A percentile compares a stretch with the other conserved stretches of the same genome.
phyloP scores from a whole-genome alignment of 2,888 invertebrate genomes.

The Homarus gammarus region DNA sequence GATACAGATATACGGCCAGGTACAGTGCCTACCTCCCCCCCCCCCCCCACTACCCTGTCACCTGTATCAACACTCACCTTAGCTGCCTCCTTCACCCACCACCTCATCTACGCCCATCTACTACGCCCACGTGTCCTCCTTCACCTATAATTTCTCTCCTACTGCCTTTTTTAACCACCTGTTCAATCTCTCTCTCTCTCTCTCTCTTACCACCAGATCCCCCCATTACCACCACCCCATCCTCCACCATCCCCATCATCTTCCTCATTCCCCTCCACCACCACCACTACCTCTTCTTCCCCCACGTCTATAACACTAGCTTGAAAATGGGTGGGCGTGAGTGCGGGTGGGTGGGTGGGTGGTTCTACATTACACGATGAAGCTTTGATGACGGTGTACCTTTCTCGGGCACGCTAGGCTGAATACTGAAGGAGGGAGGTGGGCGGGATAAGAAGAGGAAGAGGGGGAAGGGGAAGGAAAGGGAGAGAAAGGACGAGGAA shows the following conservation, averaged over 20 bases:
- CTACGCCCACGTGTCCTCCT: neutral
- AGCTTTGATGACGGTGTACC: too few species aligned
- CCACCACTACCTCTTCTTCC: too few species aligned
- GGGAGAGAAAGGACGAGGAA: too few species aligned
- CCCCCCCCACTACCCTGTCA: neutral
- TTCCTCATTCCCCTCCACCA: neutral
- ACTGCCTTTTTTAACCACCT: neutral
- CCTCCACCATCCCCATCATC: constrained; percentile 22
- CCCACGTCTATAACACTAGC: too few species aligned
- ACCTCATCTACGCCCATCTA: neutral
- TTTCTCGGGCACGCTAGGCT: too few species aligned
- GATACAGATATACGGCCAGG: too few species aligned
- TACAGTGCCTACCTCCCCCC: too few species aligned
- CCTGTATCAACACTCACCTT: neutral
- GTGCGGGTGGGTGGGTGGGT: too few species aligned
- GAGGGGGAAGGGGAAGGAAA: too few species aligned
- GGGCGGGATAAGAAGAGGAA: too few species aligned
- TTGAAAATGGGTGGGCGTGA: too few species aligned
- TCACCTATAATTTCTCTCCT: neutral
- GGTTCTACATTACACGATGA: too few species aligned
- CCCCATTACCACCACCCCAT: neutral
- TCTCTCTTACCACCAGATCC: rapidly evolving
- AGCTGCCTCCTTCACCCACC: neutral
- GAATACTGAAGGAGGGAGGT: neutral
- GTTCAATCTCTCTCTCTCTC: constrained; percentile 28